Evolutionary conservation across 2,113 vertebrate genomes (phyloP).

Genomic region (Passer domesticus): DNA sequence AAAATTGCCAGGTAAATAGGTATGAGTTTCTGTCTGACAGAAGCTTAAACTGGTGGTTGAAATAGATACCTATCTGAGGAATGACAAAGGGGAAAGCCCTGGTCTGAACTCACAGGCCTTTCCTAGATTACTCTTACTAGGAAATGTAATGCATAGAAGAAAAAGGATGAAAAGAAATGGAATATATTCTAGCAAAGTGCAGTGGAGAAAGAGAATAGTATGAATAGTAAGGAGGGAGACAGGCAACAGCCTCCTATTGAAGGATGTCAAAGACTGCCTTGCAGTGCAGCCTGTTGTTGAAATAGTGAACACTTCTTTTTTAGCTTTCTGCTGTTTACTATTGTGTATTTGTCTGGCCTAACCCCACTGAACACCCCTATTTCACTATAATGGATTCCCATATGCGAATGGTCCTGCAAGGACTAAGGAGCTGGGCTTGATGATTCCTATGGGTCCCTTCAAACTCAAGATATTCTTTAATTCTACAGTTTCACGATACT

Average conservation of each 20-base stretch:
- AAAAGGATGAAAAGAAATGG: not conserved
- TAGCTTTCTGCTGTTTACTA: not conserved
- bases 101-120: not conserved
- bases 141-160: not conserved
- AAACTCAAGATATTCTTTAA: not conserved
- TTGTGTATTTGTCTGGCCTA: not conserved
- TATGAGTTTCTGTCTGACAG: not conserved
- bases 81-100: not conserved
- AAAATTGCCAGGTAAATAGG: not conserved
- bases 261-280: not conserved
- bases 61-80: not conserved
- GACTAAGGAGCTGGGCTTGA: accelerated
- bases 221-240: not conserved
- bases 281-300: not conserved
- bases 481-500: not conserved
- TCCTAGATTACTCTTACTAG: not conserved
- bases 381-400: not conserved
- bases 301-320: not conserved
- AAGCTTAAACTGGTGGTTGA: not conserved
- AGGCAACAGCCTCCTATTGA: not conserved
- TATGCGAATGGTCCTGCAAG: not conserved
- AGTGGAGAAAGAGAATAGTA: not conserved
- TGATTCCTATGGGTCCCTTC: not conserved
- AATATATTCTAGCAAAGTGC: not conserved
- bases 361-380: not conserved